Evolutionary conservation across 1,140 invertebrate species (phyloP).

Genomic region (Sitobion miscanthi): DNA sequence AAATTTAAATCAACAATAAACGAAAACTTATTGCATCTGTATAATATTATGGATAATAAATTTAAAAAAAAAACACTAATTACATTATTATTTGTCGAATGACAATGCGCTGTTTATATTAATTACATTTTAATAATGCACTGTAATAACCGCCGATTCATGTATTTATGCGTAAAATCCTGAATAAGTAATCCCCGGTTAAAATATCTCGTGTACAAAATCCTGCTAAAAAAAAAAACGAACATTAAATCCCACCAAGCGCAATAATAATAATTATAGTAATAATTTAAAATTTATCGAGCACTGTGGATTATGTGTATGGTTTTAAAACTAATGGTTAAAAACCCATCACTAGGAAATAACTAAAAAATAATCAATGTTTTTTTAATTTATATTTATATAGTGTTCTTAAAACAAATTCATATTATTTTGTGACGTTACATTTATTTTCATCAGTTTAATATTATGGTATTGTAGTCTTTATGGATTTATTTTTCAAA

Average conservation of each 20-base stretch:
- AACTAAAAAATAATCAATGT: constrained; percentile 9
- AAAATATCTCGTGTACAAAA: constrained; percentile 12
- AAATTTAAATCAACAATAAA: constrained; percentile 17
- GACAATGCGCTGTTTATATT: constrained; percentile 26
- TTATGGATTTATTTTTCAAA: neutral
- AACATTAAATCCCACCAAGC: constrained; percentile 25
- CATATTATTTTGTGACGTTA: neutral
- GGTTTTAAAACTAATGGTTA: constrained; percentile 33
- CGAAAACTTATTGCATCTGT: neutral
- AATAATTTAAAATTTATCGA: constrained; percentile 45
- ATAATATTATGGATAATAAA: neutral
- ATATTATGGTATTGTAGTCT: neutral
- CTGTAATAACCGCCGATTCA: neutral
- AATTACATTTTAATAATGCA: constrained; percentile 41
- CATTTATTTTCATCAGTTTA: neutral
- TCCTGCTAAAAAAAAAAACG: neutral
- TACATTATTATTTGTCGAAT: constrained; percentile 9
- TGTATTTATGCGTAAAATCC: constrained; percentile 22
- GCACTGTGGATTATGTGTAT: constrained; percentile 27
- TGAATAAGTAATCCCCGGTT: constrained; percentile 9
- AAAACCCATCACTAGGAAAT: neutral
- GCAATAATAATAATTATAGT: constrained; percentile 47
- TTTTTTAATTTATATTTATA: constrained; percentile 19
- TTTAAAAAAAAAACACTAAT: neutral
- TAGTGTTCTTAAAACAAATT: neutral